Conservation (phyloP, 2,888 invertebrate genomes). For the Beris morrisii region DNA sequence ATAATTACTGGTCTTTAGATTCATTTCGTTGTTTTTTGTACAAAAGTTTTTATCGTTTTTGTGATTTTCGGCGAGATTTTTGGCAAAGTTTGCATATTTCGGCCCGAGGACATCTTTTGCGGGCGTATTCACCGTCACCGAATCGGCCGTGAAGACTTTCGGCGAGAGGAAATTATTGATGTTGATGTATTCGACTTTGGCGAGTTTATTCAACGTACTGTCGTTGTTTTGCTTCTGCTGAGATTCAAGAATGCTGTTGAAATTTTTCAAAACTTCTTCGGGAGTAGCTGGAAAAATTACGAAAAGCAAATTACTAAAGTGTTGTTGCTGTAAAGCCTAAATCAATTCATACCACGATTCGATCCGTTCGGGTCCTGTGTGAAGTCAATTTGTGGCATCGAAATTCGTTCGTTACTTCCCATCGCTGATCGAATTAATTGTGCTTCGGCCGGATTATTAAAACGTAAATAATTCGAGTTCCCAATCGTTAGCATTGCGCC, state of each 20-base stretch:
- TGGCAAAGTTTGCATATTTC: conserved; percentile 65
- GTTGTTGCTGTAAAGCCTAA: background rate
- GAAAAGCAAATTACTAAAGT: background rate
- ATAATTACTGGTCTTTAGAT: conserved; percentile 43
- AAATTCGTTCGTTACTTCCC: conserved; percentile 67
- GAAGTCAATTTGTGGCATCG: conserved; percentile 77
- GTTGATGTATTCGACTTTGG: conserved; percentile 78
- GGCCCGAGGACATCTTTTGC: conserved; percentile 78
- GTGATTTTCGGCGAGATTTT: conserved; percentile 60
- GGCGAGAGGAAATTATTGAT: conserved; percentile 60
- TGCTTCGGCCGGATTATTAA: conserved; percentile 90
- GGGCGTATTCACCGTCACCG: conserved; percentile 77
- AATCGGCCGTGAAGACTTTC: conserved; percentile 79
- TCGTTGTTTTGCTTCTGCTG: conserved; percentile 62
- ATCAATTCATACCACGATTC: conserved; percentile 36
- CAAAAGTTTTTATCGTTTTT: conserved; percentile 51
- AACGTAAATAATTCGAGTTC: conserved; percentile 86
- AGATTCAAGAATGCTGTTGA: conserved; percentile 54
- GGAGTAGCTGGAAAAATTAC: conserved; percentile 31
- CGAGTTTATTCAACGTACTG: conserved; percentile 71
- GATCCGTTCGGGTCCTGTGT: conserved; percentile 45
- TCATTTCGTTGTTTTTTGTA: conserved; percentile 48
- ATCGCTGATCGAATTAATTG: conserved; percentile 82
- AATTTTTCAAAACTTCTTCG: conserved; percentile 47
- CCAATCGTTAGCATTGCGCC: conserved; percentile 92